Evolutionary conservation across 2,888 invertebrate genomes (phyloP), one percentile per base, ranked within the genome.

Genomic region (Ormyrus pomaceus): DNA sequence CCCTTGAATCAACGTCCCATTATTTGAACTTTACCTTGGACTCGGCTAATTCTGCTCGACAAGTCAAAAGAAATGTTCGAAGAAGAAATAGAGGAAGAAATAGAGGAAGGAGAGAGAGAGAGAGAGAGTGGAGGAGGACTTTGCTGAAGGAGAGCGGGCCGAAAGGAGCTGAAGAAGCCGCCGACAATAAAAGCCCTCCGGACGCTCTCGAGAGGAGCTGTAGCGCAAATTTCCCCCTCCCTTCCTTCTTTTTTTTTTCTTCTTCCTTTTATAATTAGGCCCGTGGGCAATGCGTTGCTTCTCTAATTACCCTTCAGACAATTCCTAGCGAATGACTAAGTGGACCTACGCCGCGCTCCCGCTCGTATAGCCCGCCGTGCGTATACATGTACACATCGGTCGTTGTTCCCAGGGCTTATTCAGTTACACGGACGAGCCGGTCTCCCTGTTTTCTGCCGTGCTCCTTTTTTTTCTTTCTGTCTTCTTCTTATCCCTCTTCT

Each of bases 261-360:
- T 11, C 10, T 9, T 11, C 10, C 55, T 61, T 88, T 89, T 88
- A 88, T 90, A 90, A 90, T 89, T 90, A 90, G 88, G 89, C 89
- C 89, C 88, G 86, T 85, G 84, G 88, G 89, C 88, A 86, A 88
- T 87, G 86, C 86, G 87, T 88, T 88, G 86, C 88, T 88, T 85
- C 88, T 88, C 89, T 90, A 90, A 90, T 90, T 90, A 90, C 88
- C 87, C 86, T 88, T 89, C 88, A 87, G 87, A 89, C 88, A 89
- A 89, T 89, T 85, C 85, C 85, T 82, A 84, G 79, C 86, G 87
- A 89, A 87, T 87, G 88, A 88, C 84, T 86, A 87, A 89, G 87
- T 88, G 88, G 85, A 84, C 81, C 71, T 59, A 82, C 75, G 50
- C 34, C 34, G 45, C 19, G 7, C 5, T 71, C 13, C 34, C 34